These are phyloP conservation scores for Balearica regulorum DNA, from an alignment of 2,797 vertebrate genomes.

Conservation along the genomic window DNA sequence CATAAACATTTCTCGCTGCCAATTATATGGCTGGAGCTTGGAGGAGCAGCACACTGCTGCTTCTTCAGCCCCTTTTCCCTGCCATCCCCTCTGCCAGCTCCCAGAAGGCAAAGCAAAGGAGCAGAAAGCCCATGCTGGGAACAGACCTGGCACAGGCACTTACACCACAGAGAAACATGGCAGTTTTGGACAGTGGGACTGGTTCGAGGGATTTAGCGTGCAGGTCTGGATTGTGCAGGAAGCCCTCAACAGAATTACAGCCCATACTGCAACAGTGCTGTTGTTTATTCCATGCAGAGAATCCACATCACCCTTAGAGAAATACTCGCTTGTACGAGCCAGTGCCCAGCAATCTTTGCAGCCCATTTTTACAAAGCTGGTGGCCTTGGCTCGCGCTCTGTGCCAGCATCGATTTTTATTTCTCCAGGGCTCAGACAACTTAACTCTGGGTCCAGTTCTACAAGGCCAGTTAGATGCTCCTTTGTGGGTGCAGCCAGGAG, in stretches of 20 bases:
- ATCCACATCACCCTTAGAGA: neutral
- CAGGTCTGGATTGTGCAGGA: neutral
- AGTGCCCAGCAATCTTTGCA: neutral
- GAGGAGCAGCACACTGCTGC: neutral
- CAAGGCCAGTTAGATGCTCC: neutral
- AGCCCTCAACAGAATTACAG: neutral
- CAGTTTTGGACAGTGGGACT: neutral
- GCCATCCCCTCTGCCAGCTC: neutral
- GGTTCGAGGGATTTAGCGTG: neutral
- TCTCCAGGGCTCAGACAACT: neutral
- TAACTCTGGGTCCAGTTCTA: neutral
- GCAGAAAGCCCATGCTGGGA: neutral
- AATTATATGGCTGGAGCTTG: neutral
- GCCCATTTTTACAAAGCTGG: neutral
- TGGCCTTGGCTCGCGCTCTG: neutral
- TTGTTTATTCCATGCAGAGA: neutral
- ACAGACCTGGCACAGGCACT: neutral
- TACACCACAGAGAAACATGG: neutral
- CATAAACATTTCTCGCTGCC: accelerated
- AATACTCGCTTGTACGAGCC: neutral
- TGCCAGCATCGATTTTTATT: neutral
- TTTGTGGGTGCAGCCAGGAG: neutral
- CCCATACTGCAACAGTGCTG: neutral
- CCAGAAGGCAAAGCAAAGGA: neutral
- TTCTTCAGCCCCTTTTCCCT: neutral